These are phyloP conservation scores for Xyrauchen texanus DNA, from an alignment of 2,113 vertebrate genomes.

Conservation along the genomic window DNA sequence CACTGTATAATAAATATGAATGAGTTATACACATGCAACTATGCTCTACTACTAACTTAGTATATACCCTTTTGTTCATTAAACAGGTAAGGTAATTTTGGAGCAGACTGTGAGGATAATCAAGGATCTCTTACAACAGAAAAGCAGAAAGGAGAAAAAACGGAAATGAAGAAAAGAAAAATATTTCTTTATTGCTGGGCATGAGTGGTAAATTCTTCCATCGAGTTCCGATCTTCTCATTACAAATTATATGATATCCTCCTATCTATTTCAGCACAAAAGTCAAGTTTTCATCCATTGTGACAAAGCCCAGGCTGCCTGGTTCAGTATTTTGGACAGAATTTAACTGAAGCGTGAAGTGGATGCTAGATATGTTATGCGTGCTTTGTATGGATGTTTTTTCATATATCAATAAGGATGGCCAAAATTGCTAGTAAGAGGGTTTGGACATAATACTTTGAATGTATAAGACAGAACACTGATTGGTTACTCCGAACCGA, in stretches of 20 bases:
- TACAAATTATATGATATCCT: neutral
- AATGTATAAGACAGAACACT: constrained; percentile 8
- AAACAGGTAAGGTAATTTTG: neutral
- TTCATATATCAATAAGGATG: neutral
- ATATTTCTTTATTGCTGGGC: constrained; percentile 11
- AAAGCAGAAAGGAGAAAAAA: neutral
- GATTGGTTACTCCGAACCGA: neutral
- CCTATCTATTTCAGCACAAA: constrained; percentile 30
- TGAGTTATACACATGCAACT: too few relatives aligned
- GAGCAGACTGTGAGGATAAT: neutral
- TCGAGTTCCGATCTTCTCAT: neutral
- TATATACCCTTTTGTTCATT: neutral
- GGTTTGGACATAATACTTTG: neutral
- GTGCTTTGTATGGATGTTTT: neutral
- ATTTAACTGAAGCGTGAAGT: neutral
- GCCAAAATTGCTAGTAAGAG: neutral
- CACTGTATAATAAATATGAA: too few relatives aligned
- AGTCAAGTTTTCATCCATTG: neutral
- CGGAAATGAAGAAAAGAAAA: neutral
- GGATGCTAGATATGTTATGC: neutral
- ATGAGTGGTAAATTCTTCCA: neutral
- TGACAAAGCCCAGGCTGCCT: neutral
- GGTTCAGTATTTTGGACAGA: constrained; percentile 11
- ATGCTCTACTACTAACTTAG: neutral
- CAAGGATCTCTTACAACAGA: neutral